A percentile compares a stretch with the other conserved stretches of the same genome.
Evolutionary conservation across 2,888 invertebrate genomes (phyloP).

Genomic region (Caenorhabditis imperialis): DNA sequence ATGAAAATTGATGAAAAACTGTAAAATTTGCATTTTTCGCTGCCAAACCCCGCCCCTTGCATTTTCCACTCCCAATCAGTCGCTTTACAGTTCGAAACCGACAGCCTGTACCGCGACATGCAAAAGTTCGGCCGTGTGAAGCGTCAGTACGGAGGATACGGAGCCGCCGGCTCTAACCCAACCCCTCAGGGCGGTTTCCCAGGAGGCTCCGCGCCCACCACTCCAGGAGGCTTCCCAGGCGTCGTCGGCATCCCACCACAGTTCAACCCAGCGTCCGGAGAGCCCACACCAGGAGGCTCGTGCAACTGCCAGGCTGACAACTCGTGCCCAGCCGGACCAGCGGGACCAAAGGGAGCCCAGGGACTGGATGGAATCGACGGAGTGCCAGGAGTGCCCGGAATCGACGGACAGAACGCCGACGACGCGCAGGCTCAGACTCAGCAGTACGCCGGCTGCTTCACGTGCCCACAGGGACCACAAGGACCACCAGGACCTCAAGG

Average conservation of each 20-base stretch:
- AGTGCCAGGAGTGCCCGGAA: constrained; percentile 67
- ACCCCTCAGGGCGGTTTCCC: constrained; percentile 43
- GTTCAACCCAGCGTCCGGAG: constrained; percentile 52
- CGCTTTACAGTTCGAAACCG: constrained; percentile 51
- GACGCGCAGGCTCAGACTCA: constrained; percentile 70
- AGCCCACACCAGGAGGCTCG: constrained; percentile 46
- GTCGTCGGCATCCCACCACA: constrained; percentile 57
- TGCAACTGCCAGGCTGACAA: constrained; percentile 68
- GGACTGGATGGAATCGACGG: constrained; percentile 70
- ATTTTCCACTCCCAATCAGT: not conserved
- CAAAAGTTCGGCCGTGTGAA: constrained; percentile 62
- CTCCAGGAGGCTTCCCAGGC: constrained; percentile 52
- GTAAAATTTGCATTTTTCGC: no score
- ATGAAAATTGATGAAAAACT: no score
- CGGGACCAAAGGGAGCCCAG: constrained; percentile 67
- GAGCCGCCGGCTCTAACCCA: constrained; percentile 53
- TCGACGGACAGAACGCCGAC: constrained; percentile 68
- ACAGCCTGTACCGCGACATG: constrained; percentile 60
- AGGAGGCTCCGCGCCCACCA: constrained; percentile 26
- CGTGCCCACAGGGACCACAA: constrained; percentile 67
- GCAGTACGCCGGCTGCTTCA: constrained; percentile 73
- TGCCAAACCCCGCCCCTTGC: no score
- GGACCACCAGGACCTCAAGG: constrained; percentile 63
- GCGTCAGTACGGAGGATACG: constrained; percentile 69
- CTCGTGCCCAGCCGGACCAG: constrained; percentile 68